Evolutionary conservation across 2,113 vertebrate species (phyloP).

Genomic region (Drymodes brunneopygia): DNA sequence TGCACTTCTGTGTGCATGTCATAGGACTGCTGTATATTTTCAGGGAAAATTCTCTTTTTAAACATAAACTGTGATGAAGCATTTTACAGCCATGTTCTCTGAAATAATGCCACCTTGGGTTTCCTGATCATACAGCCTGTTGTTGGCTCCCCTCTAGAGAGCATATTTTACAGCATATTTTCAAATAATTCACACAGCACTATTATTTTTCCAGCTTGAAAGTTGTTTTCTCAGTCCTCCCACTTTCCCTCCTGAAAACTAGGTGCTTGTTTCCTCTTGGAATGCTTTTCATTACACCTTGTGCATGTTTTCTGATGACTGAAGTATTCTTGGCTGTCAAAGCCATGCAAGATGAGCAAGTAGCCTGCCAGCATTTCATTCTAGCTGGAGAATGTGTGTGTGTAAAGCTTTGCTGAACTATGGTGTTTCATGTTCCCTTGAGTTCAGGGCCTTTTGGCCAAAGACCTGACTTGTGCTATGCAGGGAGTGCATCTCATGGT

Average conservation of each 20-base stretch:
- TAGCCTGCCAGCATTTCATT: background rate
- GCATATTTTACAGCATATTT: background rate
- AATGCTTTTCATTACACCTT: conserved; percentile 6
- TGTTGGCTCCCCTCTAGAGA: background rate
- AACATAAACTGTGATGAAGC: background rate
- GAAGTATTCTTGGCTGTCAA: background rate
- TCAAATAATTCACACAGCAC: background rate
- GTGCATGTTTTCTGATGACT: background rate
- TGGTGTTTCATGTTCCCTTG: background rate
- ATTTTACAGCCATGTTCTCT: background rate
- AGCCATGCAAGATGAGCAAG: background rate
- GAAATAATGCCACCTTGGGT: background rate
- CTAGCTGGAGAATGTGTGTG: background rate
- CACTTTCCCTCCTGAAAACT: background rate
- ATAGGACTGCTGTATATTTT: background rate
- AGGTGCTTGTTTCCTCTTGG: background rate
- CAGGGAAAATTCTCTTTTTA: background rate
- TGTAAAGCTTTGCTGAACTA: background rate
- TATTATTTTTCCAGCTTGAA: background rate
- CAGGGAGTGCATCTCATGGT: background rate
- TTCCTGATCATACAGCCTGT: background rate
- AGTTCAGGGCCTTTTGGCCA: background rate
- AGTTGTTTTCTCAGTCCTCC: background rate
- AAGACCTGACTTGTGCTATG: background rate
- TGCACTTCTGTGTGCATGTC: fast-evolving